phyloP scores from a whole-genome alignment of 2,797 vertebrate species.

The Microhierax caerulescens region DNA sequence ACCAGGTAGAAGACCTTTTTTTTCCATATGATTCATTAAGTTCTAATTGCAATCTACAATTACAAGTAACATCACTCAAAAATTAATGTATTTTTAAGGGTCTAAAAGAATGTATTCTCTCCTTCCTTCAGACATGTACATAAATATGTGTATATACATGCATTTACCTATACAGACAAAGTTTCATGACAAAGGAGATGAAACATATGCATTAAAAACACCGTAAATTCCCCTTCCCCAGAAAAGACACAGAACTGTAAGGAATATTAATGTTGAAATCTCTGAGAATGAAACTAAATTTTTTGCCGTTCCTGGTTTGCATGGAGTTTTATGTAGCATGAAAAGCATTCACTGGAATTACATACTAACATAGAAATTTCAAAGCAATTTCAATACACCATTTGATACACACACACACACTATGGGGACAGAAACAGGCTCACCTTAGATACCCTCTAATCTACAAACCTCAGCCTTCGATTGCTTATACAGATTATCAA shows the following conservation, averaged over 20 bases:
- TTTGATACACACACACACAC: not conserved
- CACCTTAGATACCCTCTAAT: not conserved
- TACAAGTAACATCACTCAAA: not conserved
- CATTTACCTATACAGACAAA: not conserved
- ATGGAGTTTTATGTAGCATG: not conserved
- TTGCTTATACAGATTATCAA: not conserved
- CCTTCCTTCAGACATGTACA: not conserved
- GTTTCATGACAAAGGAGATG: not conserved
- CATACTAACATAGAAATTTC: not conserved
- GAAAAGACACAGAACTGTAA: not conserved
- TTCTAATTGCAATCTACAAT: not conserved
- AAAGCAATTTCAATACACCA: not conserved
- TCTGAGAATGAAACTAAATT: not conserved
- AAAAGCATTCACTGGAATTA: not conserved
- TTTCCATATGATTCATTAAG: not conserved
- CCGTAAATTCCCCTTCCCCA: not conserved
- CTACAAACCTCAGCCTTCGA: not conserved
- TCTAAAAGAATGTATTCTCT: not conserved
- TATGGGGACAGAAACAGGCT: not conserved
- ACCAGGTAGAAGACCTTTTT: rapidly evolving
- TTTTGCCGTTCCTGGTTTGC: not conserved
- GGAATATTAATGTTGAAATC: not conserved
- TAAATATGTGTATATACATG: rapidly evolving
- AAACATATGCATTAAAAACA: not conserved
- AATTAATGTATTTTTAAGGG: not conserved